Base-by-base conservation (phyloP, 2,797 vertebrate species). In the Darevskia mixta region DNA sequence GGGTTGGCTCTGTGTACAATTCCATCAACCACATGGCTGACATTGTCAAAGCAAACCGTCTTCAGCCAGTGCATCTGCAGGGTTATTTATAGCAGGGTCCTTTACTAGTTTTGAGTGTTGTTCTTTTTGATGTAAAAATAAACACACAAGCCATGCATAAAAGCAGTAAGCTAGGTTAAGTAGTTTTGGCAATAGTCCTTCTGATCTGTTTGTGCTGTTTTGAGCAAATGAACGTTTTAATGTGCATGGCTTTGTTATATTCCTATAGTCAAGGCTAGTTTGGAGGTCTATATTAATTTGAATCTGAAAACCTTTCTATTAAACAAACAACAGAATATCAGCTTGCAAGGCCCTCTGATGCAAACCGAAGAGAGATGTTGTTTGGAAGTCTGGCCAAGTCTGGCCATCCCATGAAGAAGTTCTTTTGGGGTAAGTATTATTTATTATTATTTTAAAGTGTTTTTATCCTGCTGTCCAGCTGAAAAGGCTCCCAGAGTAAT, bases 401-500 rank as follows among this genome's bases (percentile, higher is more conserved):
- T 25, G 98, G 98, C 86, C 98, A 99, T 96, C 98, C 98, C 0
- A 99, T 99, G 98, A 96, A 98, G 89, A 99, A 99, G 90, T 99
- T 99, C 96, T 98, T 97, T 96, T 99, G 98, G 98, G 99, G 99
- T 99, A 96, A 97, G 96, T 94, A 20, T 88, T 71, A 13, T 71
- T 71, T 71, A 71, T 29, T 55, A 55, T 55, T 55, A 55, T 4
- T 55, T 55, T 15, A 55, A 4, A 55, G 49, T 55, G 49, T 55
- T 55, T 55, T 15, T 55, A 55, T 55, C 49, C 49, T 15, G 49
- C 11, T 55, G 49, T 55, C 49, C 13, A 55, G 49, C 49, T 55
- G 49, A 55, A 55, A 55, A 55, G 49, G 49, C 61, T 64, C 6
- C 17, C 61, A 23, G 61, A 64, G 17, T 20, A 64, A 2, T 64